Base-by-base conservation (phyloP, 1,140 invertebrate genomes). In the Drosophila truncata region DNA sequence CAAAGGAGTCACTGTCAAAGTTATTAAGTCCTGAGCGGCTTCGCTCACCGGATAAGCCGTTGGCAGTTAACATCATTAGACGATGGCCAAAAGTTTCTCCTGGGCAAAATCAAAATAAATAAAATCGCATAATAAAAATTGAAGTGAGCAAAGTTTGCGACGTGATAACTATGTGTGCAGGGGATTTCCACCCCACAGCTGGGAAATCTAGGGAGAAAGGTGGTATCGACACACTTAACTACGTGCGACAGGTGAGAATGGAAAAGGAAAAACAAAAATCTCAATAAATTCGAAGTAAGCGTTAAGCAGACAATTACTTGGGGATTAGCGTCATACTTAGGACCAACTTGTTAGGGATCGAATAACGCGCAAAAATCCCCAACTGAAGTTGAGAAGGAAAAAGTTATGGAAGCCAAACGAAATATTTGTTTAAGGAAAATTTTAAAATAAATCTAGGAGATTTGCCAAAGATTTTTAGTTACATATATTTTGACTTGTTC, bases 91-190 rank as follows among this genome's bases (percentile, higher is more conserved):
- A 87, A 87, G 63, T 90, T 90, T 81, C 78, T 78, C 81, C 54
- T 31, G 60, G 64, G 76, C 42, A 60, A 77, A 87, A 87, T 81
- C 80, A 74, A 90, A 90, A 87, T 87, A 90, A 87, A 87, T 84
- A 87, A 90, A 90, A 84, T 90, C 85, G 77, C 84, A 90, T 87
- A 90, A 87, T 87, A 87, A 87, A 87, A 87, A 87, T 87, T 88
- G 84, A 87, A 81, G 78, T 67, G 74, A 62, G 57, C 44, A 87
- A 88, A 76, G 64, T 87, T 88, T 88, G 84, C 66, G 84, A 86
- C 83, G 83, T 87, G 83, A 65, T 83, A 87, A 88, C 84, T 88
- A 78, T 77, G 75, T 88, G 62, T 67, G 62, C 60, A 29, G 58
- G 66, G 57, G 35, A 78, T 70, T 78, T 42, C 42, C 50, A 42